phyloP scores from a whole-genome alignment of 2,113 vertebrate species.

The Trematomus loennbergii region DNA sequence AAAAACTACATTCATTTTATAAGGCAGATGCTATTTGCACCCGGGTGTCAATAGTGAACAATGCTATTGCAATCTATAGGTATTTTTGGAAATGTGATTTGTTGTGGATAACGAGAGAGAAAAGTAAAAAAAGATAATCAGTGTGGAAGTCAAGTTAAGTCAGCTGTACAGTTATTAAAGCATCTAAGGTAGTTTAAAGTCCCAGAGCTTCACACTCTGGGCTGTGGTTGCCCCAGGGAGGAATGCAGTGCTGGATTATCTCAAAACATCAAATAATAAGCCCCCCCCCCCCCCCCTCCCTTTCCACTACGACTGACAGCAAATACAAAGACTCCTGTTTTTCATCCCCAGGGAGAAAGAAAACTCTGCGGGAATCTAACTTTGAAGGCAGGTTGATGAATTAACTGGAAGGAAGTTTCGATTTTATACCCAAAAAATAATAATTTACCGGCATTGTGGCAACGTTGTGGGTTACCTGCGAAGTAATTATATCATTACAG shows the following conservation, averaged over 20 bases:
- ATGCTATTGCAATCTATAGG: no score
- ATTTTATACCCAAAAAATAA: slow-evolving; percentile 27
- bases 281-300: neutral
- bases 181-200: slow-evolving; percentile 20
- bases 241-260: slow-evolving; percentile 68
- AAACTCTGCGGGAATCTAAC: slow-evolving; percentile 49
- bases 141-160: neutral
- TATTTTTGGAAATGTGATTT: no score
- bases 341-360: slow-evolving; percentile 15
- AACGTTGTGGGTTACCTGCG: slow-evolving; percentile 17
- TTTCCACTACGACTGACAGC: slow-evolving; percentile 23
- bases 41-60: no score
- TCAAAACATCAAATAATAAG: slow-evolving; percentile 60
- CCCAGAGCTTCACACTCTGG: slow-evolving; percentile 44
- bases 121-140: neutral
- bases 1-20: no score
- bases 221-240: slow-evolving; percentile 27
- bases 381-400: slow-evolving; percentile 28
- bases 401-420: slow-evolving; percentile 18
- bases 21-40: no score
- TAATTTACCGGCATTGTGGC: slow-evolving; percentile 22
- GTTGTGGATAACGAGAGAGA: no score
- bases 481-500: slow-evolving; percentile 61
- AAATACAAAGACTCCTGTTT: slow-evolving; percentile 47
- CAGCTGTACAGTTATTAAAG: slow-evolving; percentile 25